A percentile compares a stretch with the other conserved stretches of the same genome.
Conservation (phyloP, 23 tunicate species). For the Pegea sp. region DNA sequence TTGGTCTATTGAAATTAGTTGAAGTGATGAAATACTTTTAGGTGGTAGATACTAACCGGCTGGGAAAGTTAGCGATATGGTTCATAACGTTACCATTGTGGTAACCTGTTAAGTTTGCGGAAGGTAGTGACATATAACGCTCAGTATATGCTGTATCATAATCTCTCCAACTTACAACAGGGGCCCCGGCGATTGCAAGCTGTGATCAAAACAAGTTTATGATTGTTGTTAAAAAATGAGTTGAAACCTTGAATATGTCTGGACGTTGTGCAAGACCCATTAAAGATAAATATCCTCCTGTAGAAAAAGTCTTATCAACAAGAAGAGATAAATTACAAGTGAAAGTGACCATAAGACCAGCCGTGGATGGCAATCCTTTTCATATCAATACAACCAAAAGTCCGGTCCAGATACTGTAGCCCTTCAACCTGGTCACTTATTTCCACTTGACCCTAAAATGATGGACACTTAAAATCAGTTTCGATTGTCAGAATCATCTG, state of each 20-base stretch:
- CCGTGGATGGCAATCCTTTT: constrained; percentile 83
- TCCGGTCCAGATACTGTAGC: constrained; percentile 18
- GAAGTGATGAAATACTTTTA: neutral
- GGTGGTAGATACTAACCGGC: constrained; percentile 28
- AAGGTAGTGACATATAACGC: constrained; percentile 78
- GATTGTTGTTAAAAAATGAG: neutral
- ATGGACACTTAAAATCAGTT: no score
- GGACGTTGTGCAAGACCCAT: constrained; percentile 73
- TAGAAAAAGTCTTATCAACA: neutral
- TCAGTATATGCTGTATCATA: constrained; percentile 98
- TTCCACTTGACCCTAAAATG: constrained; percentile 92
- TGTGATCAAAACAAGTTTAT: no score
- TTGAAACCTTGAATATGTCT: constrained; percentile 57
- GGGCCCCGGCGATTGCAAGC: constrained; percentile 84
- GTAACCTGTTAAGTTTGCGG: constrained; percentile 51
- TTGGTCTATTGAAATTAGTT: constrained; percentile 52
- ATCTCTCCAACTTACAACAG: constrained; percentile 63
- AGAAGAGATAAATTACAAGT: neutral
- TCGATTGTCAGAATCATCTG: neutral
- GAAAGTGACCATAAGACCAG: constrained; percentile 80
- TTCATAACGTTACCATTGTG: constrained; percentile 32
- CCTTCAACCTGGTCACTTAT: constrained; percentile 94
- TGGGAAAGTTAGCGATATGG: constrained; percentile 28
- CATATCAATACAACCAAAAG: constrained; percentile 46
- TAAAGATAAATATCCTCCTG: constrained; percentile 73